Evolutionary conservation across 2,113 vertebrate species (phyloP), one percentile per base, ranked within the genome.

Genomic region (Phaetusa simplex): DNA sequence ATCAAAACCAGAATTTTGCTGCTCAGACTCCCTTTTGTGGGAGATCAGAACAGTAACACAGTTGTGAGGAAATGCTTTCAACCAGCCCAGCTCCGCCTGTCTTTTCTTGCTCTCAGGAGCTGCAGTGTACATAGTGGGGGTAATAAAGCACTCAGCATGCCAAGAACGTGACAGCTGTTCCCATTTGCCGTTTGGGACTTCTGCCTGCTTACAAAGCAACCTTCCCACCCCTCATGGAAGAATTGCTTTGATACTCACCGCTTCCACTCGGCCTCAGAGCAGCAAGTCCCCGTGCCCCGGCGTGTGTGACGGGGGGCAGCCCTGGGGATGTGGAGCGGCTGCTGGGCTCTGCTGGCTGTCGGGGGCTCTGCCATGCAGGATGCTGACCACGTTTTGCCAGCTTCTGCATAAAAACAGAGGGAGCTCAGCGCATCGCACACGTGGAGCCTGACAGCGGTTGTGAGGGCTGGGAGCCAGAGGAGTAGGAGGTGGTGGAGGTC

Each of bases 281-380:
- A 49, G 55, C 59, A 47, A 42, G 36, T 29, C 38, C 17, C 19
- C 0, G 2, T 2, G 0, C 2, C 20, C 19, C 29, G 23, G 34
- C 1, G 0, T 6, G 15, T 0, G 2, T 22, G 77, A 21, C 0
- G 2, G 21, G 4, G 32, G 45, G 2, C 79, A 62, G 86, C 53
- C 34, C 59, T 15, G 42, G 62, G 47, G 21, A 21, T 5, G 2
- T 1, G 3, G 59, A 36, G 62, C 2, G 7, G 59, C 16, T 13
- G 5, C 29, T 9, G 26, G 34, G 58, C 65, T 55, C 49, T 71
- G 50, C 43, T 19, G 10, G 27, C 29, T 47, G 11, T 13, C 3
- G 7, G 40, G 42, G 38, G 7, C n/a, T 49, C 80, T 58, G 80
- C 52, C 67, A 7, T 10, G 20, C 34, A 34, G 50, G 64, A 36